Conservation (phyloP, 2,888 invertebrate species). For the Polyommatus iphigenia region DNA sequence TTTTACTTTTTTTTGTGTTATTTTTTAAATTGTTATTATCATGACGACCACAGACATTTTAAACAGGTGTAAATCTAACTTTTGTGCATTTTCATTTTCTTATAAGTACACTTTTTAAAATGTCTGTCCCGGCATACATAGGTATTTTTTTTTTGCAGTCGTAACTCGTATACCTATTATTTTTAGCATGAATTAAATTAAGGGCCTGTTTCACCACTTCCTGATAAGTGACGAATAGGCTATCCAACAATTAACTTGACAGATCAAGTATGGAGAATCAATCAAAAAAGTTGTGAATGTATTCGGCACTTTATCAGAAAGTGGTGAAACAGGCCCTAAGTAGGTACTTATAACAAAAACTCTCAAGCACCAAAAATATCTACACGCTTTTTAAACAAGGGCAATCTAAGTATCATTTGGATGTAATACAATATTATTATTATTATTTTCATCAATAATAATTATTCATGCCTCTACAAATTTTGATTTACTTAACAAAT, state of each 20-base stretch:
- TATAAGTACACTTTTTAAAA: background rate
- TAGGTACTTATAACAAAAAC: too few species aligned
- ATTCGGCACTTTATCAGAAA: too few species aligned
- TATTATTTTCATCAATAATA: background rate
- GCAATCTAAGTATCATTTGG: background rate
- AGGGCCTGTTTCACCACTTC: too few species aligned
- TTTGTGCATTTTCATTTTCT: background rate
- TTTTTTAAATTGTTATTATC: background rate
- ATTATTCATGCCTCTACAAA: background rate
- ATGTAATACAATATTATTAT: background rate
- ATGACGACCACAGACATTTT: background rate
- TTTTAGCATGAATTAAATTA: background rate
- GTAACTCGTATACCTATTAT: too few species aligned
- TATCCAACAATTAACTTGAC: too few species aligned
- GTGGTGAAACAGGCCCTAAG: too few species aligned
- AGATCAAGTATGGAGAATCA: too few species aligned
- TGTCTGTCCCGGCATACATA: background rate
- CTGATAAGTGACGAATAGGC: too few species aligned
- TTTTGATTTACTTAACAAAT: background rate
- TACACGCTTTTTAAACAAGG: background rate
- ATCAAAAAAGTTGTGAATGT: too few species aligned
- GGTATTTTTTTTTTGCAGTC: background rate
- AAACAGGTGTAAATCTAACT: background rate
- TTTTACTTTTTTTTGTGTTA: constrained; percentile 3
- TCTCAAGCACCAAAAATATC: background rate